These are phyloP conservation scores for Paracyclopina nana DNA, from an alignment of 1,140 invertebrate genomes.

Conservation along the genomic window DNA sequence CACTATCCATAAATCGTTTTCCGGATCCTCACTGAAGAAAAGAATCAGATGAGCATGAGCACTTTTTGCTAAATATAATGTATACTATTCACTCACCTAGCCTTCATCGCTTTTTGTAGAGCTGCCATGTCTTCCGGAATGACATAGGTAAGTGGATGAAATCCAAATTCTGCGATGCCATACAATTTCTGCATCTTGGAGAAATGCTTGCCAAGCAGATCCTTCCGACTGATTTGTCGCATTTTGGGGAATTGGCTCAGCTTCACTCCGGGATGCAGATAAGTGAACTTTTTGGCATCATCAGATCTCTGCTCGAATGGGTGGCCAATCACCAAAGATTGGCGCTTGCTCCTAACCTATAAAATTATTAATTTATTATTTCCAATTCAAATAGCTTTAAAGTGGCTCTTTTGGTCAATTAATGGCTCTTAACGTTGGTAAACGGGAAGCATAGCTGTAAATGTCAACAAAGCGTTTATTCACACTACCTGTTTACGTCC, in stretches of 20 bases:
- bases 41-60: too few species aligned
- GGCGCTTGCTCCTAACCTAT: neutral
- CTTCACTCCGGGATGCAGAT: neutral
- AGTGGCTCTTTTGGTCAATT: neutral
- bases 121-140: neutral
- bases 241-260: neutral
- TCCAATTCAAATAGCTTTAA: neutral
- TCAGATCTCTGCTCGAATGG: neutral
- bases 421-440: neutral
- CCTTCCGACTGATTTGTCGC: neutral
- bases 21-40: too few species aligned
- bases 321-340: neutral
- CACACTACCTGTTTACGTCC: neutral
- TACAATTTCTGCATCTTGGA: neutral
- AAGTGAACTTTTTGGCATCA: neutral
- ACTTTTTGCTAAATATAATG: too few species aligned
- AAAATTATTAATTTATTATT: neutral
- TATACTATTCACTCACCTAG: too few species aligned
- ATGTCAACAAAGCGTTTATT: neutral
- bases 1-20: constrained; percentile 2
- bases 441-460: neutral
- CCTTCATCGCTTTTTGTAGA: neutral
- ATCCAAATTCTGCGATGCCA: neutral
- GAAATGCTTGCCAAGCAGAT: neutral
- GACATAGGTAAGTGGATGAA: constrained; percentile 6